Conservation (phyloP, 2,888 invertebrate genomes). For the Diplazon laetatorius region DNA sequence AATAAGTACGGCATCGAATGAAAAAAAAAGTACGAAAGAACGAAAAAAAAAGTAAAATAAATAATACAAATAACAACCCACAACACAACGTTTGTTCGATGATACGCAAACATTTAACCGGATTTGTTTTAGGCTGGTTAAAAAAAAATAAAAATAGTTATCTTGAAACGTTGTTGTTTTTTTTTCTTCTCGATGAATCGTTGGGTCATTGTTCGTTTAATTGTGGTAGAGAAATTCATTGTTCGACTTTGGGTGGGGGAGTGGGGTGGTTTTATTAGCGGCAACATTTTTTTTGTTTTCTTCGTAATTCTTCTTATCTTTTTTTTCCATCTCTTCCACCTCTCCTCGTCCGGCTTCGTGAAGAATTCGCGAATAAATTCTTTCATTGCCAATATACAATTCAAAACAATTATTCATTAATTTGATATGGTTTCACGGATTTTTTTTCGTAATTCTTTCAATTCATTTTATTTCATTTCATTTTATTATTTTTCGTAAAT, state of each 20-base stretch:
- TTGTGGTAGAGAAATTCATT: conserved; percentile 9
- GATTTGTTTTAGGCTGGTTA: conserved; percentile 51
- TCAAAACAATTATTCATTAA: conserved; percentile 47
- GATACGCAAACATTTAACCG: conserved; percentile 40
- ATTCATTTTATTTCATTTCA: too few species aligned
- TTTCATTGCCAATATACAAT: conserved; percentile 55
- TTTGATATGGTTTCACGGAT: conserved; percentile 59
- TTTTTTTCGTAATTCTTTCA: too few species aligned
- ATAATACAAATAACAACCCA: too few species aligned
- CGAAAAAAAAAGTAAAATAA: too few species aligned
- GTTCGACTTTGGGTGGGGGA: neutral
- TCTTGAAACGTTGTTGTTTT: conserved; percentile 27
- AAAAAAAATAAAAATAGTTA: conserved; percentile 50
- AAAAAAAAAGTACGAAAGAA: conserved; percentile 49
- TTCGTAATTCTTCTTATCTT: too few species aligned
- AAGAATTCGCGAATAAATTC: conserved; percentile 38
- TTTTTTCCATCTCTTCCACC: neutral
- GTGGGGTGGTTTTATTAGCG: neutral
- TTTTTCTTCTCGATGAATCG: conserved; percentile 24
- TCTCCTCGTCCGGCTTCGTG: conserved; percentile 1
- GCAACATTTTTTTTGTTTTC: too few species aligned
- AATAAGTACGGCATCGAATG: conserved; percentile 75
- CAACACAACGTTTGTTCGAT: conserved; percentile 42
- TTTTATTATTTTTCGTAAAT: neutral
- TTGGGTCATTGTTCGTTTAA: conserved; percentile 11